Percentiles rank a stretch among this genome's conserved stretches.
Evolutionary conservation across 2,888 invertebrate species (phyloP).

Genomic region (Acleris sparsana): DNA sequence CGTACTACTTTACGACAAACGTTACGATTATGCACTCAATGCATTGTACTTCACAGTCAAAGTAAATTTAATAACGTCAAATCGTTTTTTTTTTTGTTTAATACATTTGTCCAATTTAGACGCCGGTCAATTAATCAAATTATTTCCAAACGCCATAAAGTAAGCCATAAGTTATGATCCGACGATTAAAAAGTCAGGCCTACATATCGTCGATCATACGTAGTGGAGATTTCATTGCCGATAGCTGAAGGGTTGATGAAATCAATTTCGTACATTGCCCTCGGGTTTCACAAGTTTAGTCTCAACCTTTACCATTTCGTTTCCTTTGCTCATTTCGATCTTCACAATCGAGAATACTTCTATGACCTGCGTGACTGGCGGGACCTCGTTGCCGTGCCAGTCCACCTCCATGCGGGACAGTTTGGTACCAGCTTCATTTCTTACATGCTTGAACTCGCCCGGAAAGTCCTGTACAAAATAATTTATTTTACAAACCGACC

Average conservation of each 20-base stretch:
- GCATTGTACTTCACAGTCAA: slow-evolving; percentile 19
- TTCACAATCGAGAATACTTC: slow-evolving; percentile 71
- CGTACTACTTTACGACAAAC: slow-evolving; percentile 11
- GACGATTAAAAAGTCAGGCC: too few species aligned
- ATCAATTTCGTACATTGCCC: slow-evolving; percentile 3
- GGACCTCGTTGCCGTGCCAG: slow-evolving; percentile 55
- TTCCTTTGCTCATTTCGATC: slow-evolving; percentile 69
- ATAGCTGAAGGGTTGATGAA: not conserved
- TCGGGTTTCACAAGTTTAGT: slow-evolving; percentile 68
- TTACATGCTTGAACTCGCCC: slow-evolving; percentile 67
- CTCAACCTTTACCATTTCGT: slow-evolving; percentile 73
- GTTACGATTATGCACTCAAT: slow-evolving; percentile 10
- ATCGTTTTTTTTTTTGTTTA: slow-evolving; percentile 2
- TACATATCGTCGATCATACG: too few species aligned
- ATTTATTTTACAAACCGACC: not conserved
- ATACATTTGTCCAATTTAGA: too few species aligned
- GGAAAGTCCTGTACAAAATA: slow-evolving; percentile 68
- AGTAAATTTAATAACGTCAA: not conserved
- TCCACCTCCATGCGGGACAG: slow-evolving; percentile 72
- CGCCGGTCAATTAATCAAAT: too few species aligned
- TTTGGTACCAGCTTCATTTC: slow-evolving; percentile 63
- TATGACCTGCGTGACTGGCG: slow-evolving; percentile 62
- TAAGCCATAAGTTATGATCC: too few species aligned
- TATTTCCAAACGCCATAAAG: too few species aligned
- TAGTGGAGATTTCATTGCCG: not conserved